Conservation (phyloP, 2,113 vertebrate genomes). For the Pachypanchax playfairii region DNA sequence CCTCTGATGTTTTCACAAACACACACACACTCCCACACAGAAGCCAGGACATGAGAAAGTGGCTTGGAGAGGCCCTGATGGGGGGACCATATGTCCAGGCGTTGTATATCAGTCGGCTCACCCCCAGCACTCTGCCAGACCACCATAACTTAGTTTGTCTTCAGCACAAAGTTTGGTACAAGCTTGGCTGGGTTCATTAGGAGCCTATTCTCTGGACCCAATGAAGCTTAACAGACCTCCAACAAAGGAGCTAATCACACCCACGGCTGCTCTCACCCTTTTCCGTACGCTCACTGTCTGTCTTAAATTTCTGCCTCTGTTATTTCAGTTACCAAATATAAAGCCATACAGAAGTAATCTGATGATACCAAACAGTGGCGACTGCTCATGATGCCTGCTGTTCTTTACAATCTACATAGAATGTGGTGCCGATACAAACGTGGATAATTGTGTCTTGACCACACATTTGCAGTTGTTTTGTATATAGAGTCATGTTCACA, state of each 20-base stretch:
- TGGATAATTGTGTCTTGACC: slow-evolving; percentile 27
- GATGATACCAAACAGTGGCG: slow-evolving; percentile 13
- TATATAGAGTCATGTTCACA: slow-evolving; percentile 57
- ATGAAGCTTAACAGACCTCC: slow-evolving; percentile 85
- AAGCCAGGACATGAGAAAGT: slow-evolving; percentile 74
- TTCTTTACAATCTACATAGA: slow-evolving; percentile 19
- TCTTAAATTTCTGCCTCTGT: slow-evolving; percentile 58
- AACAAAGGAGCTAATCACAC: slow-evolving; percentile 91
- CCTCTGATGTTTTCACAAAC: slow-evolving; percentile 33
- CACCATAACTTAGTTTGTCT: slow-evolving; percentile 88
- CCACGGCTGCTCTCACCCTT: slow-evolving; percentile 75
- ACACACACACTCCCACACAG: slow-evolving; percentile 38
- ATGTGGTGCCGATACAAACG: slow-evolving; percentile 20
- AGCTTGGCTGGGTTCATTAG: slow-evolving; percentile 90
- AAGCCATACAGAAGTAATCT: slow-evolving; percentile 24
- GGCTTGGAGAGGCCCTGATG: slow-evolving; percentile 70
- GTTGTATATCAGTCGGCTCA: slow-evolving; percentile 81
- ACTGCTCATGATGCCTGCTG: slow-evolving; percentile 1
- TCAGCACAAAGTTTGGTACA: slow-evolving; percentile 87
- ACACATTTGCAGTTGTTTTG: slow-evolving; percentile 45
- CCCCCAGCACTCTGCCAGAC: slow-evolving; percentile 77
- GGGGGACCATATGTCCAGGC: slow-evolving; percentile 76
- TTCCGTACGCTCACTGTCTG: slow-evolving; percentile 63
- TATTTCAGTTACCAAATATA: slow-evolving; percentile 41
- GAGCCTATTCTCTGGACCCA: slow-evolving; percentile 87